These are phyloP conservation scores for Poecilia latipinna DNA, from an alignment of 2,113 vertebrate species.

Conservation along the genomic window DNA sequence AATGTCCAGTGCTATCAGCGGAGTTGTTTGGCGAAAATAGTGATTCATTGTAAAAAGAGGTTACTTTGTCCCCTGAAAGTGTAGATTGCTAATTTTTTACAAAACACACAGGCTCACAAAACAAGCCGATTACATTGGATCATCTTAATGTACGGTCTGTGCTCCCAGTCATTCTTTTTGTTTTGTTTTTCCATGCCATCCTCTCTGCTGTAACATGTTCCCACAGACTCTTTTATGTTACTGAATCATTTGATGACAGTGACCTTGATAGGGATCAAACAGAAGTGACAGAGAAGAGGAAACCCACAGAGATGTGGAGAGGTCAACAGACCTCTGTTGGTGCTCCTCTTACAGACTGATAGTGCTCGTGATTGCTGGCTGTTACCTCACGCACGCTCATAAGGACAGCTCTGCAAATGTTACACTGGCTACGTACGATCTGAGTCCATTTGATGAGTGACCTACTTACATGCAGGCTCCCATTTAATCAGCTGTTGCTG, in stretches of 20 bases:
- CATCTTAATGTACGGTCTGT: constrained; percentile 26
- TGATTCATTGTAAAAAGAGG: constrained; percentile 51
- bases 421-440: too few relatives aligned
- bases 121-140: constrained; percentile 32
- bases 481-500: neutral
- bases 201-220: neutral
- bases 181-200: constrained; percentile 16
- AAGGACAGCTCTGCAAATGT: neutral
- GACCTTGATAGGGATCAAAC: constrained; percentile 35
- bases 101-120: constrained; percentile 37
- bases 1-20: constrained; percentile 61
- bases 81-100: constrained; percentile 29
- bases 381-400: neutral
- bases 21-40: constrained; percentile 68
- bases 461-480: neutral
- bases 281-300: constrained; percentile 17
- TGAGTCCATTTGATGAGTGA: neutral
- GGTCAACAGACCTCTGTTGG: constrained; percentile 24
- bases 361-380: constrained; percentile 20
- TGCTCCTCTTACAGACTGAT: constrained; percentile 22
- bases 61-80: constrained; percentile 11
- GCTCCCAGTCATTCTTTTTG: neutral
- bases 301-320: neutral
- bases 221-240: constrained; percentile 17
- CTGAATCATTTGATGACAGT: constrained; percentile 21